These are phyloP conservation scores for Anthoscopus minutus DNA, from an alignment of 2,113 vertebrate genomes.

Conservation along the genomic window DNA sequence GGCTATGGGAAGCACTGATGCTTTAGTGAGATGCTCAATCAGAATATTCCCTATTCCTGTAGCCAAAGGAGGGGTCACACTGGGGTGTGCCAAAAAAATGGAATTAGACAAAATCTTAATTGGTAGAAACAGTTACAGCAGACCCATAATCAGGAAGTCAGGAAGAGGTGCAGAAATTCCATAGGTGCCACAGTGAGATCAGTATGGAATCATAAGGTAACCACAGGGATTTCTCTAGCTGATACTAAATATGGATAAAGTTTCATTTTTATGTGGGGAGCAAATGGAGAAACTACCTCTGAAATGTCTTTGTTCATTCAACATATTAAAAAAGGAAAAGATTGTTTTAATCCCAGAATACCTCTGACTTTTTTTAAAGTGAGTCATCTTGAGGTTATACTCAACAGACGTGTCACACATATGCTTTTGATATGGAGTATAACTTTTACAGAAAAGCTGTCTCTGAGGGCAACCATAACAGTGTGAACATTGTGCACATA, in stretches of 20 bases:
- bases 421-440: neutral
- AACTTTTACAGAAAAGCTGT: neutral
- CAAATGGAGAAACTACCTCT: neutral
- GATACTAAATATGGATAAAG: neutral
- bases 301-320: neutral
- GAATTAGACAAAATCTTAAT: neutral
- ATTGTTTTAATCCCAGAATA: neutral
- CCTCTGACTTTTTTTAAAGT: neutral
- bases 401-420: neutral
- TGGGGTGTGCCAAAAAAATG: neutral
- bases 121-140: neutral
- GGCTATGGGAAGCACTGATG: neutral
- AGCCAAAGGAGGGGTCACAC: neutral
- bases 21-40: neutral
- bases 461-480: neutral
- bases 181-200: neutral
- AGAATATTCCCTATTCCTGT: neutral
- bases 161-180: neutral
- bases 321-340: neutral
- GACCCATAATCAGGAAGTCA: neutral
- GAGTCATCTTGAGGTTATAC: neutral
- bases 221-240: neutral
- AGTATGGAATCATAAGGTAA: neutral
- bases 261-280: neutral
- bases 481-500: neutral